These are phyloP conservation scores for Xestia c-nigrum DNA, from an alignment of 2,888 invertebrate species.

Conservation along the genomic window DNA sequence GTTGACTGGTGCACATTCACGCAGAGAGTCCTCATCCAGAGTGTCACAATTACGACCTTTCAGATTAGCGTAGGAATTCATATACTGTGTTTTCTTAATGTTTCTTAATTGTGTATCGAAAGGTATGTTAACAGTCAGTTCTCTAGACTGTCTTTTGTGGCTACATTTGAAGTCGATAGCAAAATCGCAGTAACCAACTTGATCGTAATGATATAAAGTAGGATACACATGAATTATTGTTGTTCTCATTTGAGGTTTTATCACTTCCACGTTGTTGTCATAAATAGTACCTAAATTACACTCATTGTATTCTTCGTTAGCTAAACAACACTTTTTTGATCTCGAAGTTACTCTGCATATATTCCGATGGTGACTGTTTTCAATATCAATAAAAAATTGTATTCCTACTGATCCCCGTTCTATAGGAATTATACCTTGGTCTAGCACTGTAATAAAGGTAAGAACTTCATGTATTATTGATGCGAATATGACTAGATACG, in stretches of 20 bases:
- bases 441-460: conserved; percentile 73
- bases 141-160: conserved; percentile 51
- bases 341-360: conserved; percentile 71
- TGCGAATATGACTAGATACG: conserved; percentile 61
- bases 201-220: conserved; percentile 77
- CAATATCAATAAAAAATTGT: conserved; percentile 80
- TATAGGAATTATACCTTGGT: conserved; percentile 80
- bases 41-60: conserved; percentile 71
- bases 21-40: conserved; percentile 78
- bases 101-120: conserved; percentile 77
- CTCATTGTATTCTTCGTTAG: conserved; percentile 69
- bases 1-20: conserved; percentile 76
- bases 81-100: conserved; percentile 54
- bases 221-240: conserved; percentile 78
- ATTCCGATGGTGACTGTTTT: conserved; percentile 72
- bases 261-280: conserved; percentile 62
- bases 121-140: conserved; percentile 69
- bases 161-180: conserved; percentile 72
- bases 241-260: conserved; percentile 75
- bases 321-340: conserved; percentile 77
- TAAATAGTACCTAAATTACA: conserved; percentile 72
- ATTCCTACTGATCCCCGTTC: conserved; percentile 78
- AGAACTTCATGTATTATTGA: conserved; percentile 54
- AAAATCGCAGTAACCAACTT: conserved; percentile 79
- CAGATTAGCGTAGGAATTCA: conserved; percentile 66